Conservation (phyloP, 2,797 vertebrate genomes). For the Capromys pilorides region DNA sequence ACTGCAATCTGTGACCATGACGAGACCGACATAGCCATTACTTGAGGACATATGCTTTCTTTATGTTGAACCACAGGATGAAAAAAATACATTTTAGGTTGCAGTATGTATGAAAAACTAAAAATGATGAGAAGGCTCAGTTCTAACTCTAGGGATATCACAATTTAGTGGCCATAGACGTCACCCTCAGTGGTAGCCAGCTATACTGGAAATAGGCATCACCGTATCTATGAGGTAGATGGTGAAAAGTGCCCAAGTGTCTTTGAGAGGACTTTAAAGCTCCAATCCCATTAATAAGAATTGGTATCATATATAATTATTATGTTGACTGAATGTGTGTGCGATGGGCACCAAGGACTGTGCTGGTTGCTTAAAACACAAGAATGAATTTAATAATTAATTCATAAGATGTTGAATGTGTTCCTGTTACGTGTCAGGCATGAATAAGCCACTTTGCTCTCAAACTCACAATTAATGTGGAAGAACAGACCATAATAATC, state of each 20-base stretch:
- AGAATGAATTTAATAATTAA: background rate
- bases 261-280: background rate
- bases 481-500: background rate
- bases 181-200: accelerated
- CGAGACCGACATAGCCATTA: background rate
- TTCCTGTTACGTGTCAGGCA: background rate
- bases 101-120: background rate
- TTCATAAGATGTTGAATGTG: background rate
- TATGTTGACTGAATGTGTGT: background rate
- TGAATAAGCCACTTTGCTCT: background rate
- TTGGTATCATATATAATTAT: background rate
- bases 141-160: background rate
- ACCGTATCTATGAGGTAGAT: background rate
- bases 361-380: background rate
- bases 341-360: background rate
- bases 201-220: background rate
- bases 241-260: background rate
- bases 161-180: background rate
- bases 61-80: background rate
- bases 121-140: background rate
- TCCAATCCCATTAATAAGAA: background rate
- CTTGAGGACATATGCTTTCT: background rate
- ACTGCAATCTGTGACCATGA: background rate
- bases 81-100: background rate
- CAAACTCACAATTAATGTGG: background rate